Evolutionary conservation across 1,140 invertebrate species (phyloP), one percentile per base, ranked within the genome.

Genomic region (Ips typographus): DNA sequence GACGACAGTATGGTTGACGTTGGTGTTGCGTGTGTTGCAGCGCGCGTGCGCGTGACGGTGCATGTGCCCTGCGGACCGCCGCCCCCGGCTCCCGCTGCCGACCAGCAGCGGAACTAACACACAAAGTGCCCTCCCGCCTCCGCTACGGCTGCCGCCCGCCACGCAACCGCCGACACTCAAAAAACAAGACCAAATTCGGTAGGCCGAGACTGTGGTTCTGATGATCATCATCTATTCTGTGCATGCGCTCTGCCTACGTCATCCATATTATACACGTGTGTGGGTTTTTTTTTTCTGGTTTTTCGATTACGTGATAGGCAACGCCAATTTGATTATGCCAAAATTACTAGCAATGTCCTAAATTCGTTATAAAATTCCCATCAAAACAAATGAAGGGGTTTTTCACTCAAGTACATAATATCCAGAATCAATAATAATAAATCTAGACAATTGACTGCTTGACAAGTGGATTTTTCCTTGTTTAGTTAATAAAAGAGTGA

Each of bases 31-130:
- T 83, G 22, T 22, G 81, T 83, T 83, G 81, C 82, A 83, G 82
- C 81, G 80, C 78, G 82, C 78, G 82, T 82, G 78, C 81, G 82
- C 77, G 81, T 82, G 75, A 82, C 80, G 79, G 79, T 82, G 80
- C 81, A 82, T 82, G 81, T 81, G 77, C 81, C 78, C 78, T 77
- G 76, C 73, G 78, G 78, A 77, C 77, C 77, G 49, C 61, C 61
- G 40, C 59, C 59, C 3, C 1, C 52, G 4, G 7, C 52, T 44
- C n/a, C 60, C 61, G 73, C 76, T 67, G 61, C 70, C 72, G 58
- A 52, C 56, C 72, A 71, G 68, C 77, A 76, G 77, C 77, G 53
- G 52, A 75, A 80, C 79, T 80, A 80, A 80, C 68, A 59, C 40
- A 60, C 41, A 61, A 38, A 3, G 75, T 63, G 73, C 75, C 73